Percentiles rank a stretch among this genome's conserved stretches.
Evolutionary conservation across 1,140 invertebrate genomes (phyloP).

Genomic region (Brachionus koreanus): DNA sequence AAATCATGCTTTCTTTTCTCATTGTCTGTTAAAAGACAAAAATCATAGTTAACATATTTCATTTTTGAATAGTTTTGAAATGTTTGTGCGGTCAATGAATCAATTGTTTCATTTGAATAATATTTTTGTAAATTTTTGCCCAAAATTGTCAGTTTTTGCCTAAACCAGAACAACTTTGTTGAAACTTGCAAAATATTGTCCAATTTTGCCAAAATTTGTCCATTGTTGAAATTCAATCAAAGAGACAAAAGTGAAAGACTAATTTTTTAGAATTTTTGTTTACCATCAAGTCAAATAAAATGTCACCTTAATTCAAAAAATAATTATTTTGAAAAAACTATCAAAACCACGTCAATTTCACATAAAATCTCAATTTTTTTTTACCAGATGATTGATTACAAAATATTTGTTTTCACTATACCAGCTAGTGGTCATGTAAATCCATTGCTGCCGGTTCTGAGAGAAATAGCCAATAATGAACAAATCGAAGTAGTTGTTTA

Average conservation of each 20-base stretch:
- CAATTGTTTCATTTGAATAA: not conserved
- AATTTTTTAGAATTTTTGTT: too few relatives aligned
- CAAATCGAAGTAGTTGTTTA: slow-evolving; percentile 2
- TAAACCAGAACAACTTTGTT: not conserved
- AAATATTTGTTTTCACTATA: slow-evolving; percentile 14
- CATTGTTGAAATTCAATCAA: not conserved
- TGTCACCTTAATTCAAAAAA: too few relatives aligned
- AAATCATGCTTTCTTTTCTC: not conserved
- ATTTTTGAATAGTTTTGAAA: not conserved
- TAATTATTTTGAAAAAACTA: too few relatives aligned
- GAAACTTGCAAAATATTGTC: not conserved
- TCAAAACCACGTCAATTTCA: too few relatives aligned
- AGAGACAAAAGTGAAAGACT: not conserved
- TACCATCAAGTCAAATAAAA: not conserved
- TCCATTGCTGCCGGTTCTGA: slow-evolving; percentile 7
- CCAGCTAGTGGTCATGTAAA: slow-evolving; percentile 3
- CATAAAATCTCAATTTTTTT: not conserved
- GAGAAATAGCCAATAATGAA: not conserved
- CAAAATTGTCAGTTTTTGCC: not conserved
- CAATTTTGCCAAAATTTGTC: not conserved
- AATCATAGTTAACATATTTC: not conserved
- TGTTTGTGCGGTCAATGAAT: not conserved
- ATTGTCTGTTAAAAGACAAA: not conserved
- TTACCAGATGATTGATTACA: not conserved
- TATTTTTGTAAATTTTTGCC: not conserved